Conservation (phyloP, 2,797 vertebrate species). For the Syngnathus rostellatus region DNA sequence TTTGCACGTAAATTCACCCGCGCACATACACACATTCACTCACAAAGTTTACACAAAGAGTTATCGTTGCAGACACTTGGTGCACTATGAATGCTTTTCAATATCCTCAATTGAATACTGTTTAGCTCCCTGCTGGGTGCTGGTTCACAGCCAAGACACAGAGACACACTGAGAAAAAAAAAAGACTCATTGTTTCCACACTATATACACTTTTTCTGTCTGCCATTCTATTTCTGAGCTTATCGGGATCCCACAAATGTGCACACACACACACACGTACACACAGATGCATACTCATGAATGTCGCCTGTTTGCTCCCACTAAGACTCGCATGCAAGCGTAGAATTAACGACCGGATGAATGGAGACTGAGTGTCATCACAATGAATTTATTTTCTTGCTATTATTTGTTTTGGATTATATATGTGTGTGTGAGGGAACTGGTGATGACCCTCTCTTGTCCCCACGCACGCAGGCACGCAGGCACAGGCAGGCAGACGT, state of each 20-base stretch:
- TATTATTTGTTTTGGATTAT: constrained; percentile 25
- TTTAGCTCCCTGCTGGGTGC: constrained; percentile 39
- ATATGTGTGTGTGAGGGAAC: constrained; percentile 15
- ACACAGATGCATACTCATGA: neutral
- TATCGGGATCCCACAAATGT: constrained; percentile 14
- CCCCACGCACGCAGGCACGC: constrained; percentile 6
- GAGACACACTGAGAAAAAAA: neutral
- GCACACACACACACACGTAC: neutral
- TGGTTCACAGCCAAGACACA: constrained; percentile 36
- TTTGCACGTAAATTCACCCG: neutral
- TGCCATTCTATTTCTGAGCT: constrained; percentile 14
- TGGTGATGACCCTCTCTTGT: constrained; percentile 33
- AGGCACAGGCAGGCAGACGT: constrained; percentile 4
- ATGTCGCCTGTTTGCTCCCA: constrained; percentile 12
- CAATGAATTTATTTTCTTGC: constrained; percentile 19
- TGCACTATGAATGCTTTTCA: constrained; percentile 29
- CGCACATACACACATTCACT: constrained; percentile 4
- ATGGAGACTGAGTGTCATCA: neutral
- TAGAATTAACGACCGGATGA: constrained; percentile 13
- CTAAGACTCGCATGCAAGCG: constrained; percentile 19
- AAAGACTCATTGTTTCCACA: constrained; percentile 10
- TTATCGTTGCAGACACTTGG: constrained; percentile 27
- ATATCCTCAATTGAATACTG: constrained; percentile 25
- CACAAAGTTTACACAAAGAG: constrained; percentile 8
- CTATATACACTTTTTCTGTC: constrained; percentile 10